phyloP scores from a whole-genome alignment of 2,797 vertebrate genomes.

The Poecilia gillii region DNA sequence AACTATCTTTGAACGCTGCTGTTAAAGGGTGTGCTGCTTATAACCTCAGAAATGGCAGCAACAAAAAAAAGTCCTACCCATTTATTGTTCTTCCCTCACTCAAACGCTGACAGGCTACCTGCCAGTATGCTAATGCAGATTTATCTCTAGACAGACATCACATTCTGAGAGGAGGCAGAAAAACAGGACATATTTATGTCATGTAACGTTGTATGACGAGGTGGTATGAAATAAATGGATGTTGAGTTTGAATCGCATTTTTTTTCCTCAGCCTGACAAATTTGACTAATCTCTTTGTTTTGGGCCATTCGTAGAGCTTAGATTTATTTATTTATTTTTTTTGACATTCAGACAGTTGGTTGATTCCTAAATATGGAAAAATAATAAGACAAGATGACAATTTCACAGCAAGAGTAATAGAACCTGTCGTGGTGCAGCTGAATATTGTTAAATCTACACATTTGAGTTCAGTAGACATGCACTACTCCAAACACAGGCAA shows the following conservation, averaged over 20 bases:
- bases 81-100: neutral
- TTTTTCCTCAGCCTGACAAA: neutral
- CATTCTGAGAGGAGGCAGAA: constrained; percentile 1
- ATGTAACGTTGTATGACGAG: neutral
- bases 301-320: too few species aligned
- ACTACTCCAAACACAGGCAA: neutral
- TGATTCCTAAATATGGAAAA: neutral
- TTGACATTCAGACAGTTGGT: neutral
- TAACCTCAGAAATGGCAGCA: neutral
- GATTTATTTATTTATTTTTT: neutral
- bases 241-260: neutral
- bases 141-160: neutral
- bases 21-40: neutral
- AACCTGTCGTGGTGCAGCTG: neutral
- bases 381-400: neutral
- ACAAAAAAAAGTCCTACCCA: neutral
- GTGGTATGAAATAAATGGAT: neutral
- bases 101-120: neutral
- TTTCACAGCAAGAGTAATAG: neutral
- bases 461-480: neutral
- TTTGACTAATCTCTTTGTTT: neutral
- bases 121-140: neutral
- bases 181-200: neutral
- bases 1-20: neutral
- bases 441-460: neutral